phyloP scores from a whole-genome alignment of 2,797 vertebrate species.

The Lophotriccus pileatus region DNA sequence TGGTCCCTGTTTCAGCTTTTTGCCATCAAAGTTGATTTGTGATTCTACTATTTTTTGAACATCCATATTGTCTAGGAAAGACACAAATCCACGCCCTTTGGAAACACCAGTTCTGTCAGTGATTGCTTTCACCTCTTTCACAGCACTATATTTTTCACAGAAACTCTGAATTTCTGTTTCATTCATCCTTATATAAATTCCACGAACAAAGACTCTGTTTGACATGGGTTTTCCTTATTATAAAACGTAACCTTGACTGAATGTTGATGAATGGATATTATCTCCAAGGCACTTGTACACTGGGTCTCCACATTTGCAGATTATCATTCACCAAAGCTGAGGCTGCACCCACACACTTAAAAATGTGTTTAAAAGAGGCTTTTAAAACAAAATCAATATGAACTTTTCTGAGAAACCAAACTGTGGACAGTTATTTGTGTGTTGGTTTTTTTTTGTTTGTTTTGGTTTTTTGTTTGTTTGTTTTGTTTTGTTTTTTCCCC shows the following conservation, averaged over 20 bases:
- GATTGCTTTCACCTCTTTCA: slow-evolving; percentile 94
- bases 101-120: slow-evolving; percentile 89
- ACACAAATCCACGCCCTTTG: slow-evolving; percentile 93
- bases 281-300: slow-evolving; percentile 69
- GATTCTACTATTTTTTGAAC: slow-evolving; percentile 90
- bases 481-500: too few relatives aligned
- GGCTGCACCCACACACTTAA: background rate
- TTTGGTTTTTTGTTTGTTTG: too few relatives aligned
- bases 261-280: slow-evolving; percentile 56
- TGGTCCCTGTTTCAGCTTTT: slow-evolving; percentile 89
- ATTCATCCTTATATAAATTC: slow-evolving; percentile 87
- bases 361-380: background rate
- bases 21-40: slow-evolving; percentile 88
- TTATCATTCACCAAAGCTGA: background rate
- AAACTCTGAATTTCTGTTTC: slow-evolving; percentile 87
- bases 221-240: slow-evolving; percentile 92
- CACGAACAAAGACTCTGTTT: slow-evolving; percentile 93
- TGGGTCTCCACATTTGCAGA: slow-evolving; percentile 65
- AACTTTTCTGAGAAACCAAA: background rate
- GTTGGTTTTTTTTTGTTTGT: background rate
- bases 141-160: slow-evolving; percentile 83
- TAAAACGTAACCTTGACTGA: slow-evolving; percentile 89
- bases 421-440: background rate
- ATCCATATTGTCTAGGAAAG: slow-evolving; percentile 87
- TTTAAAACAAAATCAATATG: background rate